Conservation (phyloP, 2,113 vertebrate genomes). For the Periophthalmodon schlosseri region DNA sequence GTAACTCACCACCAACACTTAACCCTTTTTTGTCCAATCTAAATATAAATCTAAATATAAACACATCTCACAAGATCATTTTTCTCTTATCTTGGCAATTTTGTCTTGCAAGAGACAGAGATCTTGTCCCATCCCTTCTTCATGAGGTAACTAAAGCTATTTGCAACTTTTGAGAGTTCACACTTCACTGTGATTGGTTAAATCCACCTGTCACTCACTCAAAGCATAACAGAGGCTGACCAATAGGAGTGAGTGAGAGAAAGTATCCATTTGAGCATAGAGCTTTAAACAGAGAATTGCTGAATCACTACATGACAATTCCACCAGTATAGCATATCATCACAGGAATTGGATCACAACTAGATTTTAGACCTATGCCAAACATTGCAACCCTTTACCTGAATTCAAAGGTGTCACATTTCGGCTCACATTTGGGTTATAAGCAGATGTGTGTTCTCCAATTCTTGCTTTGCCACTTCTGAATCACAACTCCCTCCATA, state of each 20-base stretch:
- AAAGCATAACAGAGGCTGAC: neutral
- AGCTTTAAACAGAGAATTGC: neutral
- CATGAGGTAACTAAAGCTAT: too few relatives aligned
- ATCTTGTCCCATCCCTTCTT: too few relatives aligned
- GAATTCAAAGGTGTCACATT: neutral
- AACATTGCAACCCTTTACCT: neutral
- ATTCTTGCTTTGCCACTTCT: neutral
- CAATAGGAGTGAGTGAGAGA: neutral
- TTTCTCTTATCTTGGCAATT: too few relatives aligned
- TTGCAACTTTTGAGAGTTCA: neutral
- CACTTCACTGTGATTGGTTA: neutral
- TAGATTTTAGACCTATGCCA: neutral
- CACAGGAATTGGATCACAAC: neutral
- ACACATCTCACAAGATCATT: too few relatives aligned
- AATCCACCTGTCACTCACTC: neutral
- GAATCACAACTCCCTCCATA: neutral
- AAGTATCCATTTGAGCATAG: neutral
- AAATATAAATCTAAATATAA: too few relatives aligned
- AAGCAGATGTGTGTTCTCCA: neutral
- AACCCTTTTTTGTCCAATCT: too few relatives aligned
- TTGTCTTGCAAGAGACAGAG: too few relatives aligned
- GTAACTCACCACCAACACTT: too few relatives aligned
- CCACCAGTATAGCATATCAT: neutral
- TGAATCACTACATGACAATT: neutral
- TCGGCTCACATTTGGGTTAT: neutral